Base-by-base conservation (phyloP, 2,113 vertebrate species). In the Mellivora capensis region DNA sequence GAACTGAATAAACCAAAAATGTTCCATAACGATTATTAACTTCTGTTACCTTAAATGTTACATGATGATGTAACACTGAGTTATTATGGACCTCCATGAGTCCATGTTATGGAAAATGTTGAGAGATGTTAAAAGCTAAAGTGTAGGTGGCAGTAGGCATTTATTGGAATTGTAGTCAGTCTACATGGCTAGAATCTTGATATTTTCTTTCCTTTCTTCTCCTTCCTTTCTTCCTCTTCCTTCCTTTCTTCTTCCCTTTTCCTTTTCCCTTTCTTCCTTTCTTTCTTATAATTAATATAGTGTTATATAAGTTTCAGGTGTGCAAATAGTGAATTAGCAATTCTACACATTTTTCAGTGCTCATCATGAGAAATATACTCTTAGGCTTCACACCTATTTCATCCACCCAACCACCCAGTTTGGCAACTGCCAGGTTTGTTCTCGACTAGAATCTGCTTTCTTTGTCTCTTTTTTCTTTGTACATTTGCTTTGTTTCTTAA, bases 191-290 rank as follows among this genome's bases (percentile, higher is more conserved):
- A 27, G 2, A 2, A 86, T 42, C 17, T 29, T 64, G 31, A 81
- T 44, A 81, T 1, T 81, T 7, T 62, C 21, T 85, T 44, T 71
- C 8, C 10, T 2, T 8, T 74, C 7, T 39, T 42, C 23, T 1
- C 10, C 11, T n/a, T 21, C 67, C 17, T 67, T 37, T 7, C 29
- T 64, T 37, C 20, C 8, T 5, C 29, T 64, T 21, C 9, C 29
- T 23, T 72, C n/a, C 3, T 21, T 12, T 9, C 15, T 34, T 34
- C 13, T 15, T 37, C 4, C 2, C 34, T 34, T 62, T 62, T 12
- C 29, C 31, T 31, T 14, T 21, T 21, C 1, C 1, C 8, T 21
- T 18, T 11, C n/a, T 11, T 4, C 10, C 20, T 12, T 25, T 13
- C 3, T 13, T 9, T 21, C 4, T n/a, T n/a, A n/a, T n/a, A 76